phyloP scores from a whole-genome alignment of 2,888 invertebrate genomes.

The Nasonia oneida region DNA sequence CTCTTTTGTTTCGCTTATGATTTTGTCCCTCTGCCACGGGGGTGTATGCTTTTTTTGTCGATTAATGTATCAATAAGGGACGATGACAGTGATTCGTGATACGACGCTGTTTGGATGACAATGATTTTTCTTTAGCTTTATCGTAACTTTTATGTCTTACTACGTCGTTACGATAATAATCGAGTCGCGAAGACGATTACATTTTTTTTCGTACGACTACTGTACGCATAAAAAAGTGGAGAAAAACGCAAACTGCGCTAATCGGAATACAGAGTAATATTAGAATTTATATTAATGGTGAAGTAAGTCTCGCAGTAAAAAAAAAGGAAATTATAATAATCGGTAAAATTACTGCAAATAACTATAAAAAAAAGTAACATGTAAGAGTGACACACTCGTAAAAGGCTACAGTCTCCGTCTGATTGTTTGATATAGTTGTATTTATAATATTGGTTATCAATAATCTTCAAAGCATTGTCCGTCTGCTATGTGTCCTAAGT shows the following conservation, averaged over 20 bases:
- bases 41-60: slow-evolving; percentile 20
- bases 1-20: slow-evolving; percentile 17
- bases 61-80: slow-evolving; percentile 44
- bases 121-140: slow-evolving; percentile 28
- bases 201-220: slow-evolving; percentile 32
- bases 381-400: slow-evolving; percentile 65
- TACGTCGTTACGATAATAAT: slow-evolving; percentile 34
- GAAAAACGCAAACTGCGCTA: slow-evolving; percentile 57
- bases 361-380: slow-evolving; percentile 67
- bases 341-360: slow-evolving; percentile 46
- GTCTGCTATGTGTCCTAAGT: slow-evolving; percentile 40
- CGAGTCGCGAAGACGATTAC: slow-evolving; percentile 59
- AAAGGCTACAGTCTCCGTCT: slow-evolving; percentile 42
- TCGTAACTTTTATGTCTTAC: not conserved
- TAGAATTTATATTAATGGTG: slow-evolving; percentile 65
- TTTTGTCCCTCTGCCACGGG: slow-evolving; percentile 22
- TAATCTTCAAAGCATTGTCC: slow-evolving; percentile 55
- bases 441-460: slow-evolving; percentile 50
- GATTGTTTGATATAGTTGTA: slow-evolving; percentile 52
- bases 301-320: slow-evolving; percentile 65
- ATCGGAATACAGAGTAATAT: slow-evolving; percentile 67
- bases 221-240: slow-evolving; percentile 35
- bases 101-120: slow-evolving; percentile 39
- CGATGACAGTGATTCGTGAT: slow-evolving; percentile 43
- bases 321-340: slow-evolving; percentile 66